A percentile compares a stretch with the other conserved stretches of the same genome.
phyloP scores from a whole-genome alignment of 2,113 vertebrate genomes.

The Hippopotamus amphibius region DNA sequence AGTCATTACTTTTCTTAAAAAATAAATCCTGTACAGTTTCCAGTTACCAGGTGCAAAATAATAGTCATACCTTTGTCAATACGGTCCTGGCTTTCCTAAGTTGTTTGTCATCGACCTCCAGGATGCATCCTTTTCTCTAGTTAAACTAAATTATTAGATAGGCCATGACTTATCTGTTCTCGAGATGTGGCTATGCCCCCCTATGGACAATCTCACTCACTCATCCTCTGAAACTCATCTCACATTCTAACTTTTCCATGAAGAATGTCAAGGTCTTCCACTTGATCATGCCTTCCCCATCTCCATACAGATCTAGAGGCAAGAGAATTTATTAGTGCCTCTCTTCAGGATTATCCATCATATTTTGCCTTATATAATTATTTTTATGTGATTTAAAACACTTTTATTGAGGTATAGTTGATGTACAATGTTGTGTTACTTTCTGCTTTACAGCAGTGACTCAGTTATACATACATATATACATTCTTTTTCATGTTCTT shows the following conservation, averaged over 20 bases:
- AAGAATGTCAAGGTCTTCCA: neutral
- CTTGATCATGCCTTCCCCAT: neutral
- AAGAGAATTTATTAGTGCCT: neutral
- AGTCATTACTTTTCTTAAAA: neutral
- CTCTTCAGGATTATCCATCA: neutral
- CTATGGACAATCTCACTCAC: neutral
- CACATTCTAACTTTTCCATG: neutral
- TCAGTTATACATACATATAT: too few relatives aligned
- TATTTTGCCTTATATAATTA: neutral
- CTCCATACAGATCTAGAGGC: neutral
- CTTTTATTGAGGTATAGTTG: too few relatives aligned
- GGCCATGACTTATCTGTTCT: neutral
- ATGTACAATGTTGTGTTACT: too few relatives aligned
- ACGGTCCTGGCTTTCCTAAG: neutral
- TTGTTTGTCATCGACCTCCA: neutral
- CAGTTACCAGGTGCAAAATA: neutral
- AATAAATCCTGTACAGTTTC: neutral
- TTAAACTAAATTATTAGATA: neutral
- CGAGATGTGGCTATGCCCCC: too few relatives aligned
- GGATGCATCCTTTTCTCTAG: neutral
- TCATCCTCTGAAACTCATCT: neutral
- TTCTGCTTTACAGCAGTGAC: too few relatives aligned
- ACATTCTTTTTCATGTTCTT: too few relatives aligned
- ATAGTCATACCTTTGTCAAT: neutral
- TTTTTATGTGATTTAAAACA: neutral